Evolutionary conservation across 1,140 invertebrate genomes (phyloP).

Genomic region (Dendrolimus kikuchii): DNA sequence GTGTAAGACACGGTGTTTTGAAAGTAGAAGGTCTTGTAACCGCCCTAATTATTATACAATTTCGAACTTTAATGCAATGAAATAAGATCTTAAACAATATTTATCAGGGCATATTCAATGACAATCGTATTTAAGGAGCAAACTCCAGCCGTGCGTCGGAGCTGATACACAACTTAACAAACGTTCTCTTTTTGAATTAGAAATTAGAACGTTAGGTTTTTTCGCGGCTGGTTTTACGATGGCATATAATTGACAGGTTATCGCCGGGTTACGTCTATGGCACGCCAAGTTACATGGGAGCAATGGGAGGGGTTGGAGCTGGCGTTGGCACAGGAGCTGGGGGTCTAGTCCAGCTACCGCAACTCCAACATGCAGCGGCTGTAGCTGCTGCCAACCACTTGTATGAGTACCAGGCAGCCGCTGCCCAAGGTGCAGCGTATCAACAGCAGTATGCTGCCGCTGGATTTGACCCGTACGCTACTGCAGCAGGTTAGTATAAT

Average conservation of each 20-base stretch:
- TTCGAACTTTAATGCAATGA: no score
- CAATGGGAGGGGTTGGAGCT: constrained; percentile 71
- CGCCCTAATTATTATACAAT: no score
- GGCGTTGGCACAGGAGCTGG: constrained; percentile 64
- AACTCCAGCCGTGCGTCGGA: no score
- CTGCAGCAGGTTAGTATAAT: constrained; percentile 45
- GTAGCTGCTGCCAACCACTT: constrained; percentile 81
- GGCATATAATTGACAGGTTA: constrained; percentile 69
- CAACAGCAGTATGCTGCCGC: constrained; percentile 79
- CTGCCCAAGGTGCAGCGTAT: constrained; percentile 77
- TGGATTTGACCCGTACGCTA: constrained; percentile 80
- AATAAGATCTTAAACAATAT: no score
- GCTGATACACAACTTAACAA: no score
- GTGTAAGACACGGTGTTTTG: no score
- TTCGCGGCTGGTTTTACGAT: no score
- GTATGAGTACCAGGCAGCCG: constrained; percentile 83
- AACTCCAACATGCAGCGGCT: constrained; percentile 80
- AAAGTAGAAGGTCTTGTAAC: no score
- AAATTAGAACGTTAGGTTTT: constrained; percentile 8
- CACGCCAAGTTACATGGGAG: constrained; percentile 76
- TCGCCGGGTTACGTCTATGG: constrained; percentile 84
- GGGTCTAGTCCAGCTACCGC: constrained; percentile 77
- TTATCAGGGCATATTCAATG: no score
- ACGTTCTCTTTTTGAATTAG: no score
- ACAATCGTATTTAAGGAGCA: no score